Evolutionary conservation across 1,140 invertebrate genomes (phyloP), one percentile per base, ranked within the genome.

Genomic region (Camponotus vicinus): DNA sequence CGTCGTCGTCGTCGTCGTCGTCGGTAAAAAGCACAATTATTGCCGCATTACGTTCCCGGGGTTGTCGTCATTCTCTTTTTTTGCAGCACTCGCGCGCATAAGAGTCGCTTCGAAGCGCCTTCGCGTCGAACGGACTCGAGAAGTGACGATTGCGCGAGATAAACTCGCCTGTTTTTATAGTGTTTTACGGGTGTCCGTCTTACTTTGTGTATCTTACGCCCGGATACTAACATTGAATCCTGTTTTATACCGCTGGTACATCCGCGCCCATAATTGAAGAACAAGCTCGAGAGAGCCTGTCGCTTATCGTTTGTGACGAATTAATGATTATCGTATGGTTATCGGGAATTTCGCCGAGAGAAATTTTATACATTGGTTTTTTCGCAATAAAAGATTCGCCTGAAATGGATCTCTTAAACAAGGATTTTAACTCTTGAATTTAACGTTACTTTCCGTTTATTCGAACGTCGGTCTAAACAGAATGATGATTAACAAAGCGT

Each of bases 11-110:
- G 40, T 52, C 63, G 32, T 52, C 49, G 45, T 40, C 49, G 15
- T 45, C 61, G 71, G 76, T 76, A 91, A 92, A 93, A 92, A 90
- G 82, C 86, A 84, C 88, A 89, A 89, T 91, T 92, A 92, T 92
- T 88, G 78, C 55, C 84, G 86, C 80, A 89, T 93, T 91, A 91
- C 84, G 85, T 61, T 63, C 79, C 8, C 76, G 64, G 34, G 70
- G 7, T 79, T 80, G 27, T 42, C 77, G 75, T 52, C 45, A 21
- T 18, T 59, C 27, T 55, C 11, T 67, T 67, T 88, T 27, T 76
- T 78, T 7, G 86, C 32, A 40, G 9, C 55, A 37, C 40, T 32
- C 55, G 79, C 80, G 69, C 66, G 88, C 69, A 52, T 73, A 78
- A 88, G 75, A 85, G 42, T 52, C 66, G 87, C 88, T 85, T 59